Evolutionary conservation across 2,888 invertebrate species (phyloP).

Genomic region (Platycheirus albimanus): DNA sequence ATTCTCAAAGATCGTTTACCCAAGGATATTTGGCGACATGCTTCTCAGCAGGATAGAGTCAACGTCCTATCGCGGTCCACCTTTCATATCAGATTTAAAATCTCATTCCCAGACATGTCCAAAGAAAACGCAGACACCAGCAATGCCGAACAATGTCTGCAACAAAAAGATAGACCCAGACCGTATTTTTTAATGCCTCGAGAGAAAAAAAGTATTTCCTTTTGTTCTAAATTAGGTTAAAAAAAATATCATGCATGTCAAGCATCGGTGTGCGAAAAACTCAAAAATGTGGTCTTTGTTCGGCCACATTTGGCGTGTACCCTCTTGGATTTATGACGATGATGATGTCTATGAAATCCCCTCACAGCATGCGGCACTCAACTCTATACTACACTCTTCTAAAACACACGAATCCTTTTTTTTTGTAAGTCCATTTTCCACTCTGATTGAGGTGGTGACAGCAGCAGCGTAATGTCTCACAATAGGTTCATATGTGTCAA

Average conservation of each 20-base stretch:
- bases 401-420: conserved; percentile 34
- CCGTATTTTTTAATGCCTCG: neutral
- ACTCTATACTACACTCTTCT: conserved; percentile 36
- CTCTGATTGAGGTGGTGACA: conserved; percentile 63
- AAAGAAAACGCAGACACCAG: conserved; percentile 35
- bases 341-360: conserved; percentile 58
- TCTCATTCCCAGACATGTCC: conserved; percentile 5
- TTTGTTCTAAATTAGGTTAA: conserved; percentile 32
- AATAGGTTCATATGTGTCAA: conserved; percentile 65
- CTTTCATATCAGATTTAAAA: conserved; percentile 47
- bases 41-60: conserved; percentile 51
- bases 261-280: conserved; percentile 42
- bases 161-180: neutral
- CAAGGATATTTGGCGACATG: conserved; percentile 37
- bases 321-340: conserved; percentile 1
- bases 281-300: conserved; percentile 71
- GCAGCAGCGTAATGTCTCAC: conserved; percentile 52
- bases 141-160: conserved; percentile 29
- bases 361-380: conserved; percentile 60
- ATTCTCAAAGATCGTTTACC: neutral
- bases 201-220: conserved; percentile 9
- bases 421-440: conserved; percentile 41
- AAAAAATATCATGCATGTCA: conserved; percentile 22
- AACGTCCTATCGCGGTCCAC: conserved; percentile 27
- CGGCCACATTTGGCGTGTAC: conserved; percentile 55